A percentile compares a stretch with the other conserved stretches of the same genome.
phyloP scores from a whole-genome alignment of 2,888 invertebrate genomes.

The Ceratothoa steindachneri region DNA sequence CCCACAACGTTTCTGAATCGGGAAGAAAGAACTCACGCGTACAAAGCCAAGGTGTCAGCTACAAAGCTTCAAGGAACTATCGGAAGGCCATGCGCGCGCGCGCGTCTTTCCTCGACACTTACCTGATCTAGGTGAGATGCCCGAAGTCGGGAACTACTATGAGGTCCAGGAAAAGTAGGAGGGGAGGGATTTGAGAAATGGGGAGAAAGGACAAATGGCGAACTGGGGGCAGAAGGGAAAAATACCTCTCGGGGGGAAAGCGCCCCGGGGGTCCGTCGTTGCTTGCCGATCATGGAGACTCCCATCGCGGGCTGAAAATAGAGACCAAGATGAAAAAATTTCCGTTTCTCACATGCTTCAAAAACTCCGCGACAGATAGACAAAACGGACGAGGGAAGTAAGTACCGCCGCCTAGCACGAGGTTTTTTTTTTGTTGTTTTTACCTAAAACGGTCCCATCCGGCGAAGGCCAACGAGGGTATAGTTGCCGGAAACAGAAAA shows the following conservation, averaged over 20 bases:
- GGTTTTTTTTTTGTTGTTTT: too few species aligned
- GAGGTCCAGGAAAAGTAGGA: slow-evolving; percentile 17
- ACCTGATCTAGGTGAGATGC: slow-evolving; percentile 8
- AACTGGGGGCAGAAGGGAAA: slow-evolving; percentile 49
- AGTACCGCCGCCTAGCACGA: too few species aligned
- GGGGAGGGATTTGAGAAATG: slow-evolving; percentile 13
- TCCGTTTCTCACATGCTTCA: too few species aligned
- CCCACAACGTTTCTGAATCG: too few species aligned
- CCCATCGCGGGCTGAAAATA: slow-evolving; percentile 53
- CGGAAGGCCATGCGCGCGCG: neutral
- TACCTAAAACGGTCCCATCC: too few species aligned
- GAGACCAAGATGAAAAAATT: neutral
- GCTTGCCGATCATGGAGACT: slow-evolving; percentile 53
- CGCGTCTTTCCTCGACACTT: neutral
- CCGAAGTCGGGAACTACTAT: neutral
- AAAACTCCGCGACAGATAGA: too few species aligned
- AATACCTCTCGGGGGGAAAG: slow-evolving; percentile 48
- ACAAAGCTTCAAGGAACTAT: too few species aligned
- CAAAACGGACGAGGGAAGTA: too few species aligned
- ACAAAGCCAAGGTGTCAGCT: too few species aligned
- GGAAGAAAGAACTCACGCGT: too few species aligned
- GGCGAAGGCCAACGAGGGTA: too few species aligned
- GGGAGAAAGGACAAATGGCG: slow-evolving; percentile 49
- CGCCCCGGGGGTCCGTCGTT: slow-evolving; percentile 49
- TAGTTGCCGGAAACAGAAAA: too few species aligned